Evolutionary conservation across 2,113 vertebrate genomes (phyloP).

Genomic region (Formicarius rufipectus): DNA sequence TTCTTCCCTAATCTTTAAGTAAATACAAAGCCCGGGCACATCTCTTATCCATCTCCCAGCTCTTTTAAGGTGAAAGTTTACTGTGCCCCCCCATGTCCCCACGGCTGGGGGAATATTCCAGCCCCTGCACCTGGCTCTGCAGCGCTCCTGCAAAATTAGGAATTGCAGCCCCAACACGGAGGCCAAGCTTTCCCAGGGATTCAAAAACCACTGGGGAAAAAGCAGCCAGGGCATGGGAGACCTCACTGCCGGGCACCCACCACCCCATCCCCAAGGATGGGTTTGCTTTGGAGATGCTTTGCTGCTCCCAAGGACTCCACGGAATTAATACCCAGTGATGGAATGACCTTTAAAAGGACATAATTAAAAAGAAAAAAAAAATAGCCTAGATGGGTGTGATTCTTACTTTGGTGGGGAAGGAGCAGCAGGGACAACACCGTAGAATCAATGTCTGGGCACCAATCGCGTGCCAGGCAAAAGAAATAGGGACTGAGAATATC

Average conservation of each 20-base stretch:
- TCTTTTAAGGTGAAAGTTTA: not conserved
- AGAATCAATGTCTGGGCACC: not conserved
- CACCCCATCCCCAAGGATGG: fast-evolving
- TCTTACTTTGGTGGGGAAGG: not conserved
- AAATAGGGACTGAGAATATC: too few relatives aligned
- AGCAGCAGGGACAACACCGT: not conserved
- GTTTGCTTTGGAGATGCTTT: not conserved
- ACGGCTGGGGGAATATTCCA: not conserved
- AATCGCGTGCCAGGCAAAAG: not conserved
- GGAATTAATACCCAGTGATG: not conserved
- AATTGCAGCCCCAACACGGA: fast-evolving
- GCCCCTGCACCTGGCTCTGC: not conserved
- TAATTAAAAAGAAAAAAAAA: not conserved
- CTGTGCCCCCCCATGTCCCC: not conserved
- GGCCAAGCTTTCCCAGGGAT: not conserved
- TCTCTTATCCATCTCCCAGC: not conserved
- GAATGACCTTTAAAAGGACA: not conserved
- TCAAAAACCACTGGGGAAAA: not conserved
- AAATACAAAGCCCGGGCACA: not conserved
- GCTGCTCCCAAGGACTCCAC: not conserved
- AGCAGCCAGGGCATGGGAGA: not conserved
- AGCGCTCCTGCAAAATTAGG: not conserved
- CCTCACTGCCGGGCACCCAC: not conserved
- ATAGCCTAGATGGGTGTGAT: not conserved
- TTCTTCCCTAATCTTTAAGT: constrained; percentile 21